phyloP scores from a whole-genome alignment of 30 jellyfish, hydroid and myxozoan genomes.

The Hydractinia echinata region DNA sequence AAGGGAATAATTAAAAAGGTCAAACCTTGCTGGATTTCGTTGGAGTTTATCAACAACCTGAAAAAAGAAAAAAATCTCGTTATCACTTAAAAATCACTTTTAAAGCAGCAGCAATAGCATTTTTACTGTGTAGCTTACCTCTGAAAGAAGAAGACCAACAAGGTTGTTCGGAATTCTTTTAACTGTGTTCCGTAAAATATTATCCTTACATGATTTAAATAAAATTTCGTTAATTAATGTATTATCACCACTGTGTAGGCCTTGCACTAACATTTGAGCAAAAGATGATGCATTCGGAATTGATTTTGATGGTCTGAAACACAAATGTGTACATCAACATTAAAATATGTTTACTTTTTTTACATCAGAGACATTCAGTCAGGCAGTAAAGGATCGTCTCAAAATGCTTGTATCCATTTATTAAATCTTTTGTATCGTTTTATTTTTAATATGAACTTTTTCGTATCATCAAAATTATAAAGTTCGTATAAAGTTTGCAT shows the following conservation, averaged over 20 bases:
- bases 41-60: constrained; percentile 60
- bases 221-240: constrained; percentile 44
- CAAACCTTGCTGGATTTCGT: constrained; percentile 65
- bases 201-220: constrained; percentile 42
- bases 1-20: not conserved
- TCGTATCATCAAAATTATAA: too few species aligned
- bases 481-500: too few species aligned
- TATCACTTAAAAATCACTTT: not conserved
- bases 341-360: too few species aligned
- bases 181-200: constrained; percentile 40
- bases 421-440: too few species aligned
- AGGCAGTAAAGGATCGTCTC: too few species aligned
- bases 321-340: not conserved
- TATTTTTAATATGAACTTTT: too few species aligned
- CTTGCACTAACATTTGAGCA: constrained; percentile 68
- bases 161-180: constrained; percentile 47
- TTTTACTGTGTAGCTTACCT: constrained; percentile 29
- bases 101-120: not conserved
- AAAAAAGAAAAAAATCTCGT: not conserved
- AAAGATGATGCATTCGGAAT: constrained; percentile 63
- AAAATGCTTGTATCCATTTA: too few species aligned
- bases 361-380: too few species aligned
- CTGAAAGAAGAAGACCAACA: constrained; percentile 37
- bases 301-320: constrained; percentile 13
- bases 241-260: constrained; percentile 66